A percentile compares a stretch with the other conserved stretches of the same genome.
These are phyloP conservation scores for Leptinotarsa juncta DNA, from an alignment of 2,888 invertebrate genomes.

Conservation along the genomic window DNA sequence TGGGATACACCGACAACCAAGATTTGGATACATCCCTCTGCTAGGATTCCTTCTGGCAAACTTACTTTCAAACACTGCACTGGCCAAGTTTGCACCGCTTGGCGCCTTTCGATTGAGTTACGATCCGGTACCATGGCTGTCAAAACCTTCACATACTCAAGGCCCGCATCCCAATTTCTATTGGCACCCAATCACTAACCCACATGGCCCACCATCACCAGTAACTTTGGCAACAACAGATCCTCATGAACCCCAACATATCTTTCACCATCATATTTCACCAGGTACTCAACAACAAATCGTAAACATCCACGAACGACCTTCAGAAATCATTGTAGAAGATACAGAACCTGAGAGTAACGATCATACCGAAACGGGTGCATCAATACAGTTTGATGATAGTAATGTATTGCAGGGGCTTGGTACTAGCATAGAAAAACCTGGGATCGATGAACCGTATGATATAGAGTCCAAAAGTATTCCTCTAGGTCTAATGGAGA, in stretches of 20 bases:
- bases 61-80: constrained; percentile 47
- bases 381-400: constrained; percentile 27
- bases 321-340: constrained; percentile 39
- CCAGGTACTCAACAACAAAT: constrained; percentile 43
- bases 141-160: constrained; percentile 28
- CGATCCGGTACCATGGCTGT: constrained; percentile 48
- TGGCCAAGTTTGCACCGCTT: constrained; percentile 49
- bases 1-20: constrained; percentile 41
- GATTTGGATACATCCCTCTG: constrained; percentile 50
- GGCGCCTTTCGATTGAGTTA: constrained; percentile 46
- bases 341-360: constrained; percentile 37
- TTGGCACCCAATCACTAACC: constrained; percentile 48
- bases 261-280: constrained; percentile 43
- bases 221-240: constrained; percentile 23
- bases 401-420: constrained; percentile 6
- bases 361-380: constrained; percentile 30
- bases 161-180: constrained; percentile 28
- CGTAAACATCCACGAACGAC: constrained; percentile 43
- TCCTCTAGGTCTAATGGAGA: constrained; percentile 18
- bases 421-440: constrained; percentile 34
- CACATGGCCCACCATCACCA: constrained; percentile 34
- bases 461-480: constrained; percentile 40
- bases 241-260: constrained; percentile 38
- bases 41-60: constrained; percentile 52
- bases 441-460: constrained; percentile 37